Evolutionary conservation across 2,888 invertebrate genomes (phyloP).

Genomic region (Spodoptera picta): DNA sequence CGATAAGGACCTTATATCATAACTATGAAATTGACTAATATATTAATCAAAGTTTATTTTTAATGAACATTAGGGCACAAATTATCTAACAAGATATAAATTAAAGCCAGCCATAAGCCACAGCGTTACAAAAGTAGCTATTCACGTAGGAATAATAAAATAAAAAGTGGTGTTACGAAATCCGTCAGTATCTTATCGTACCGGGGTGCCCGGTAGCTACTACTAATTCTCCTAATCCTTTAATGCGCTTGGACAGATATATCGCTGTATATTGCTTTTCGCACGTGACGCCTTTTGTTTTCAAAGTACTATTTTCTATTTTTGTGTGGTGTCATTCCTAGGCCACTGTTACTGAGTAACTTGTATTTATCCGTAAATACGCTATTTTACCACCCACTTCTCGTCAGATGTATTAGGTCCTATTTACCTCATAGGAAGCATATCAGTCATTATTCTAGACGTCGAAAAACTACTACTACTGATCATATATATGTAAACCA

Average conservation of each 20-base stretch:
- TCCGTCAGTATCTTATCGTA: constrained; percentile 49
- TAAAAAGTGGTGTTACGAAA: constrained; percentile 12
- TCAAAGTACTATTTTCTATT: constrained; percentile 17
- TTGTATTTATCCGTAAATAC: not conserved
- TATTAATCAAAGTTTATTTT: no score
- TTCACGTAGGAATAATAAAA: constrained; percentile 21
- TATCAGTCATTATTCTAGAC: no score
- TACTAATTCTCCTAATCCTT: constrained; percentile 52
- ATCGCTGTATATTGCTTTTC: constrained; percentile 40
- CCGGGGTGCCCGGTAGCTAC: constrained; percentile 39
- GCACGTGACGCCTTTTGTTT: constrained; percentile 21
- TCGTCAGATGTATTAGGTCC: no score
- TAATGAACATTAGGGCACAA: no score
- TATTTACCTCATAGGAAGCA: no score
- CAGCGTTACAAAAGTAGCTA: not conserved
- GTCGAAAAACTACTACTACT: no score
- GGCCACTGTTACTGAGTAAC: not conserved
- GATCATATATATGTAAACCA: no score
- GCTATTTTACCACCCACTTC: not conserved
- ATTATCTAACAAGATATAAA: no score
- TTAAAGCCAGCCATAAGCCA: no score
- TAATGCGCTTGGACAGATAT: constrained; percentile 45
- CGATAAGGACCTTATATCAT: no score
- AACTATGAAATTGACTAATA: no score
- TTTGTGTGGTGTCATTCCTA: constrained; percentile 1